These are phyloP conservation scores for Mirounga angustirostris DNA, from an alignment of 2,113 vertebrate species.

Conservation along the genomic window DNA sequence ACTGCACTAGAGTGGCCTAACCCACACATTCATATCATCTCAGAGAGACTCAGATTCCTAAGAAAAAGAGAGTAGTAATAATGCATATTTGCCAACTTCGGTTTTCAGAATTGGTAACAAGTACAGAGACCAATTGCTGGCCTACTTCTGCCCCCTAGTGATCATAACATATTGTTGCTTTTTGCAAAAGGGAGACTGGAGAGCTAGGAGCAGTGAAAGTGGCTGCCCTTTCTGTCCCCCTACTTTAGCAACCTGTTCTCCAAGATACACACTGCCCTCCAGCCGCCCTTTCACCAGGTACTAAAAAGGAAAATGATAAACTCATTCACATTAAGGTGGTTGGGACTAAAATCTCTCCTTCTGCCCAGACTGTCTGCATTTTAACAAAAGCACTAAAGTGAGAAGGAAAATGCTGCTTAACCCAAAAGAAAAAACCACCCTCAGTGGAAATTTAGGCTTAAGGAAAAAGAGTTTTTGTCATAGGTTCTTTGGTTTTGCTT, in stretches of 20 bases:
- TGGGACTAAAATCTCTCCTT: neutral
- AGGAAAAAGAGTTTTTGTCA: neutral
- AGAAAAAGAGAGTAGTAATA: slow-evolving; percentile 57
- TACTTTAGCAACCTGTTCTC: neutral
- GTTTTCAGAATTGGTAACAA: slow-evolving; percentile 62
- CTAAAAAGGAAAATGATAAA: neutral
- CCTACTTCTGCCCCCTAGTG: slow-evolving; percentile 86
- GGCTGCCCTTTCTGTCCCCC: rapidly evolving
- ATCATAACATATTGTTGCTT: neutral
- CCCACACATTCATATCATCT: neutral
- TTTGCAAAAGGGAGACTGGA: neutral
- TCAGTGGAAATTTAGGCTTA: neutral
- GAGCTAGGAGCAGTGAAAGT: neutral
- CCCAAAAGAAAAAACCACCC: neutral
- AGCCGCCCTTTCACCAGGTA: neutral
- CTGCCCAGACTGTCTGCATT: neutral
- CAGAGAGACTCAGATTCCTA: slow-evolving; percentile 52
- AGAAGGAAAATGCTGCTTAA: neutral
- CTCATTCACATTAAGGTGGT: neutral
- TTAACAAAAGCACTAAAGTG: neutral
- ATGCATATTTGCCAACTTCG: slow-evolving; percentile 36
- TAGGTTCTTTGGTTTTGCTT: neutral
- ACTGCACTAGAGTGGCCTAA: neutral
- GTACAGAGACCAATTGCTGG: slow-evolving; percentile 73
- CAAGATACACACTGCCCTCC: neutral